Conservation (phyloP, 2,797 vertebrate species). For the Selene dorsalis region DNA sequence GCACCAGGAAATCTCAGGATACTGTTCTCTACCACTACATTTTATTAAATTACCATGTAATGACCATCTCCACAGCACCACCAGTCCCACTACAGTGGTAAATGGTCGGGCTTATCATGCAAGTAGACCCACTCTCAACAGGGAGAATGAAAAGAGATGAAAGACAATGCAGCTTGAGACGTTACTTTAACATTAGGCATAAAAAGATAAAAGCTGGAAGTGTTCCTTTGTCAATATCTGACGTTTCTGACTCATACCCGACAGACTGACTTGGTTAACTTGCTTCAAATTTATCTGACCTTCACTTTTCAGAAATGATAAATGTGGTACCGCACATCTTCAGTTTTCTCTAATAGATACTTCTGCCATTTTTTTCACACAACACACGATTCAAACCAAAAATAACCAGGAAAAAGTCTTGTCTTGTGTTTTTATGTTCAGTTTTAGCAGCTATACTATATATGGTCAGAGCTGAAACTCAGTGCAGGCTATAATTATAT, state of each 20-base stretch:
- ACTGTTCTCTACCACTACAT: not conserved
- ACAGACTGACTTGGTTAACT: slow-evolving; percentile 2
- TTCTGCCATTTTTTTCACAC: no score
- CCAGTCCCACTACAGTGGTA: not conserved
- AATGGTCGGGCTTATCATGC: not conserved
- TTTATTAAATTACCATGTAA: slow-evolving; percentile 4
- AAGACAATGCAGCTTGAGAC: slow-evolving; percentile 5
- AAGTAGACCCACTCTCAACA: slow-evolving; percentile 5
- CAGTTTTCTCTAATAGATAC: not conserved
- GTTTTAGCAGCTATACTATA: no score
- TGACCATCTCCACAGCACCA: not conserved
- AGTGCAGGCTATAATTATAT: not conserved
- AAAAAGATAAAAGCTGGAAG: slow-evolving; percentile 26
- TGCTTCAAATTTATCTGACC: slow-evolving; percentile 24
- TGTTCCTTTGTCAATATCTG: slow-evolving; percentile 18
- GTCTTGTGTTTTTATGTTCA: no score
- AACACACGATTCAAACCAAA: no score
- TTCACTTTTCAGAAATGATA: not conserved
- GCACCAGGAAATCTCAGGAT: not conserved
- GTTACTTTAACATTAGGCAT: slow-evolving; percentile 3
- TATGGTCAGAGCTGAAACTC: not conserved
- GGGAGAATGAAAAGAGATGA: not conserved
- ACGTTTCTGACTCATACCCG: slow-evolving; percentile 1
- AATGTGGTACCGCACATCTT: not conserved
- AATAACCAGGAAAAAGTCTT: no score